Percentiles rank a stretch among this genome's conserved stretches.
These are phyloP conservation scores for Drosophila neocordata DNA, from an alignment of 1,140 invertebrate genomes.

Conservation along the genomic window DNA sequence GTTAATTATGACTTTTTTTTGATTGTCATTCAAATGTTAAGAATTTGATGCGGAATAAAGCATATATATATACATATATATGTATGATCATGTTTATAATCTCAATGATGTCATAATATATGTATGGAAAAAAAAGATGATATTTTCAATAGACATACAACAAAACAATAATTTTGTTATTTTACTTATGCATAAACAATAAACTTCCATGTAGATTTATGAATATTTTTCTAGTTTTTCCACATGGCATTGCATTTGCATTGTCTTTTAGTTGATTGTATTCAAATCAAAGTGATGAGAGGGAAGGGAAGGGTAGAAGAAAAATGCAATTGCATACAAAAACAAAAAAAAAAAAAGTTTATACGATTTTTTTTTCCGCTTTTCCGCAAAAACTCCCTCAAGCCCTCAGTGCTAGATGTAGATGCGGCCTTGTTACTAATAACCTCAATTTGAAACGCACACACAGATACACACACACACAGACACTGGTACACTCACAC, in stretches of 20 bases:
- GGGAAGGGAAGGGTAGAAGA: too few species aligned
- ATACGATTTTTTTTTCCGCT: too few species aligned
- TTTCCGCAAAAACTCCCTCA: slow-evolving; percentile 5
- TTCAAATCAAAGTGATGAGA: slow-evolving; percentile 62
- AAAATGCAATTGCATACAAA: slow-evolving; percentile 48
- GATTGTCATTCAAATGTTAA: slow-evolving; percentile 56
- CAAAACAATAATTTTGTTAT: background rate
- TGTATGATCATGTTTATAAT: slow-evolving; percentile 28
- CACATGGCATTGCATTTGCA: background rate
- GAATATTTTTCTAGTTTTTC: slow-evolving; percentile 4
- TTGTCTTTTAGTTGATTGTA: slow-evolving; percentile 52
- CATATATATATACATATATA: too few species aligned
- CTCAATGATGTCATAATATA: slow-evolving; percentile 60
- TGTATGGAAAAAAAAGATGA: too few species aligned
- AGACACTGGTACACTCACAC: slow-evolving; percentile 9
- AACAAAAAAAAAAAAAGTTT: background rate
- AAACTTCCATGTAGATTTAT: slow-evolving; percentile 4
- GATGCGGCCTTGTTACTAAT: slow-evolving; percentile 77
- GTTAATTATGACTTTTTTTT: slow-evolving; percentile 70
- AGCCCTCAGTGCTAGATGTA: slow-evolving; percentile 9
- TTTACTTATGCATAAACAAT: too few species aligned
- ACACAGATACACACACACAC: slow-evolving; percentile 25
- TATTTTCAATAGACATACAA: too few species aligned
- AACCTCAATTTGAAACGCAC: slow-evolving; percentile 68
- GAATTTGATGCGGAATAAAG: slow-evolving; percentile 30